phyloP scores from a whole-genome alignment of 2,888 invertebrate genomes.

The Pterostichus madidus region DNA sequence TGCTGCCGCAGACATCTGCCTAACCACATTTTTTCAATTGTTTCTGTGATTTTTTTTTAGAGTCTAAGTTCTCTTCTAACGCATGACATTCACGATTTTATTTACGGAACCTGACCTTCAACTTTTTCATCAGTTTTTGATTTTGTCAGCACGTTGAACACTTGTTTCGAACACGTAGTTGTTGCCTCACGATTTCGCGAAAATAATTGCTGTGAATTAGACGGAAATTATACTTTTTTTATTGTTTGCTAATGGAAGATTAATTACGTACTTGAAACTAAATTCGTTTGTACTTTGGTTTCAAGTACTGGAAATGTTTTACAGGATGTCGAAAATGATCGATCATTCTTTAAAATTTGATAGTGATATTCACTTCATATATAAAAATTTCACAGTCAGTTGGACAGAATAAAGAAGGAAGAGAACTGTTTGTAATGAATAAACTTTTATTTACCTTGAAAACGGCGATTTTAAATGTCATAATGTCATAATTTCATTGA shows the following conservation, averaged over 20 bases:
- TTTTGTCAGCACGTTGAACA: constrained; percentile 6
- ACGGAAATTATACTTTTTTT: neutral
- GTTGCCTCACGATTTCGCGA: neutral
- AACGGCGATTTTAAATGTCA: no score
- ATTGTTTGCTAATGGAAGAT: neutral
- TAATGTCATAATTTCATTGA: no score
- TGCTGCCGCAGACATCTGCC: neutral
- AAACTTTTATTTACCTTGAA: no score
- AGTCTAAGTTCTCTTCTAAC: no score
- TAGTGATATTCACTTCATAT: no score
- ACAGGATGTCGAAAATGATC: no score
- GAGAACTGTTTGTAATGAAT: no score
- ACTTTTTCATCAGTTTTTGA: neutral
- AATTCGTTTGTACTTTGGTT: neutral
- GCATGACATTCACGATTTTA: no score
- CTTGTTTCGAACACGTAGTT: neutral
- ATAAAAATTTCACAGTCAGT: no score
- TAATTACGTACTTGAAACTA: neutral
- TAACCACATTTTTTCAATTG: constrained; percentile 5
- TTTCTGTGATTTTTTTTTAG: neutral
- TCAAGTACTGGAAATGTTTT: no score
- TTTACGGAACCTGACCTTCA: neutral
- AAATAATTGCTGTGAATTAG: constrained; percentile 2
- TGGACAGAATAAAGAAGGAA: no score
- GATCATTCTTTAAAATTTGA: no score